Evolutionary conservation across 1,140 invertebrate genomes (phyloP).

Genomic region (Rhyzopertha dominica): DNA sequence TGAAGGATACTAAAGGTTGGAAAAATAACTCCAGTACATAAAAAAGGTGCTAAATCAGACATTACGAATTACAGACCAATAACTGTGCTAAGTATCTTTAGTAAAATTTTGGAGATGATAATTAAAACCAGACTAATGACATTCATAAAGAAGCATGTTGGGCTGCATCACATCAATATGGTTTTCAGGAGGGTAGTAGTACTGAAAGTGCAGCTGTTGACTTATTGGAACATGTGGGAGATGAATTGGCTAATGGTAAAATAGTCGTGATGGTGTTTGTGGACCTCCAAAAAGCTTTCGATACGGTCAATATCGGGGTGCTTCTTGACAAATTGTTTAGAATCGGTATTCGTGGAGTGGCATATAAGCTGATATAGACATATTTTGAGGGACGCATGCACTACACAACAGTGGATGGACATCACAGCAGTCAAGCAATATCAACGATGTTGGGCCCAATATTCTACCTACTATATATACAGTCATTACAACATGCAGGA

Average conservation of each 20-base stretch:
- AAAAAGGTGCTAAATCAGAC: too few relatives aligned
- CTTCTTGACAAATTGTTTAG: background rate
- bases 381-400: background rate
- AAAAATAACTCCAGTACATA: too few relatives aligned
- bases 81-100: too few relatives aligned
- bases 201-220: background rate
- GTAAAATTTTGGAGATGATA: background rate
- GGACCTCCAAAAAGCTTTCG: constrained; percentile 7
- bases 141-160: background rate
- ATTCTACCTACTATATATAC: constrained; percentile 4
- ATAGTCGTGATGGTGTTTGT: background rate
- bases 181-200: background rate
- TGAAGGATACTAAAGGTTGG: too few relatives aligned
- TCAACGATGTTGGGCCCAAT: constrained; percentile 2
- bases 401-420: background rate
- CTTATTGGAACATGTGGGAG: too few relatives aligned
- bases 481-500: too few relatives aligned
- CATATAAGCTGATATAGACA: background rate
- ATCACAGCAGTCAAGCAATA: background rate
- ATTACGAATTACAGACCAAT: too few relatives aligned
- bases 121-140: background rate
- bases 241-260: background rate
- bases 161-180: constrained; percentile 1
- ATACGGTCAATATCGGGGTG: background rate
- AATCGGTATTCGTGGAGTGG: background rate